Conservation (phyloP, 2,113 vertebrate genomes). For the Struthio camelus region DNA sequence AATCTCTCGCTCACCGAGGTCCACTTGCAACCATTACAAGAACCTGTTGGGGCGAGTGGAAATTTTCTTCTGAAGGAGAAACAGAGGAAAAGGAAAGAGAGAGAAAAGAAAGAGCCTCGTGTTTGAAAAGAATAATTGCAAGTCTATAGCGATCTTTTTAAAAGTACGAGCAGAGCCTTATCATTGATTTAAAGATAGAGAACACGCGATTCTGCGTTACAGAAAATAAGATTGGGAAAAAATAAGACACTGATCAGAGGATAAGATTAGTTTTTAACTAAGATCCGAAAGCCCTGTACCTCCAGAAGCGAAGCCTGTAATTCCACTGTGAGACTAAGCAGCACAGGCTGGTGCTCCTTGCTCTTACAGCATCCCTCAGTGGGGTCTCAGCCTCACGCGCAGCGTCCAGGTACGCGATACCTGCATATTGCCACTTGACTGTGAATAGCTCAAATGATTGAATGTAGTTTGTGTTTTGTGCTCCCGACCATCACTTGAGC, state of each 20-base stretch:
- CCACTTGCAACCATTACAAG: background rate
- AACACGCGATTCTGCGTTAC: background rate
- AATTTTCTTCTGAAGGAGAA: conserved; percentile 17
- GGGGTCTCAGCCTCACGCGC: background rate
- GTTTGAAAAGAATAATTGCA: conserved; percentile 41
- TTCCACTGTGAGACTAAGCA: background rate
- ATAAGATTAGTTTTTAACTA: conserved; percentile 18
- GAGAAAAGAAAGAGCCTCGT: background rate
- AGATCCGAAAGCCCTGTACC: background rate
- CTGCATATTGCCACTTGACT: background rate
- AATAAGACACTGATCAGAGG: conserved; percentile 5
- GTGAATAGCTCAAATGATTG: background rate
- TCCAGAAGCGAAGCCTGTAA: background rate
- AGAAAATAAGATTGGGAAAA: conserved; percentile 1
- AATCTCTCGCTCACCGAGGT: background rate
- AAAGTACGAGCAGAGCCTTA: conserved; percentile 44
- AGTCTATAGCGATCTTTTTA: background rate
- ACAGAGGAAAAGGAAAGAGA: background rate
- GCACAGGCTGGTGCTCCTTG: background rate
- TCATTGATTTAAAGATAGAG: conserved; percentile 37
- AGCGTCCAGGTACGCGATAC: background rate
- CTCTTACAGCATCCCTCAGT: background rate
- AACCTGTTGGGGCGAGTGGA: background rate
- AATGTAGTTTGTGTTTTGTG: background rate
- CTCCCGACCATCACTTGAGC: conserved; percentile 15